phyloP scores from a whole-genome alignment of 2,888 invertebrate species.

The Hydriomena furcata region DNA sequence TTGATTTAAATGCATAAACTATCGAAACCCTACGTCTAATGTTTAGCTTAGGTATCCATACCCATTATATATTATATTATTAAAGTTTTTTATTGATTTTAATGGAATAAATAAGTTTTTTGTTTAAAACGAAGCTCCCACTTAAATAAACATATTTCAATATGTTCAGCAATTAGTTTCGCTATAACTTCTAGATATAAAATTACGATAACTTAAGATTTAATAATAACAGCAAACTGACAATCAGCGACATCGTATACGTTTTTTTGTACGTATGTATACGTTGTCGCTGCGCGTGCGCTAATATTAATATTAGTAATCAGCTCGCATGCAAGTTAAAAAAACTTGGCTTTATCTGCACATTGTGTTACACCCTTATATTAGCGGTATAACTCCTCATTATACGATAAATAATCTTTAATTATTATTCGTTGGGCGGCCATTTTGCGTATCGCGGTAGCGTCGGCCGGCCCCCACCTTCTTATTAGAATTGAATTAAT shows the following conservation, averaged over 20 bases:
- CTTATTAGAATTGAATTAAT: constrained; percentile 58
- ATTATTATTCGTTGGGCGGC: constrained; percentile 61
- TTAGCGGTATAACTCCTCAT: constrained; percentile 46
- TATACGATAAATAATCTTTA: constrained; percentile 60
- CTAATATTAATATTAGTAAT: constrained; percentile 26
- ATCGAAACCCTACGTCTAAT: too few relatives aligned
- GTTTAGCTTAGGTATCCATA: too few relatives aligned
- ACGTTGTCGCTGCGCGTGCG: too few relatives aligned
- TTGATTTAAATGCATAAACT: too few relatives aligned
- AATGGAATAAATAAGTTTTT: too few relatives aligned
- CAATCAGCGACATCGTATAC: constrained; percentile 15
- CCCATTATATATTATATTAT: too few relatives aligned
- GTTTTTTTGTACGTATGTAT: too few relatives aligned
- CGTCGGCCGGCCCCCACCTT: constrained; percentile 56
- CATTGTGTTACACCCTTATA: constrained; percentile 43
- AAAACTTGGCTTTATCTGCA: constrained; percentile 31
- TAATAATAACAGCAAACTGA: constrained; percentile 12
- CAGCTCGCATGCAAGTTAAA: constrained; percentile 17
- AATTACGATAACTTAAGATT: constrained; percentile 10
- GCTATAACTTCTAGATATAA: constrained; percentile 13
- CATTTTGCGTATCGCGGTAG: constrained; percentile 69
- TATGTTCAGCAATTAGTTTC: constrained; percentile 14
- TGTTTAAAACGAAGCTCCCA: background rate
- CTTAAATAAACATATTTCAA: background rate
- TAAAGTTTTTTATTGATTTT: too few relatives aligned